Evolutionary conservation across 2,888 invertebrate genomes (phyloP).

Genomic region (Rosalia funebris): DNA sequence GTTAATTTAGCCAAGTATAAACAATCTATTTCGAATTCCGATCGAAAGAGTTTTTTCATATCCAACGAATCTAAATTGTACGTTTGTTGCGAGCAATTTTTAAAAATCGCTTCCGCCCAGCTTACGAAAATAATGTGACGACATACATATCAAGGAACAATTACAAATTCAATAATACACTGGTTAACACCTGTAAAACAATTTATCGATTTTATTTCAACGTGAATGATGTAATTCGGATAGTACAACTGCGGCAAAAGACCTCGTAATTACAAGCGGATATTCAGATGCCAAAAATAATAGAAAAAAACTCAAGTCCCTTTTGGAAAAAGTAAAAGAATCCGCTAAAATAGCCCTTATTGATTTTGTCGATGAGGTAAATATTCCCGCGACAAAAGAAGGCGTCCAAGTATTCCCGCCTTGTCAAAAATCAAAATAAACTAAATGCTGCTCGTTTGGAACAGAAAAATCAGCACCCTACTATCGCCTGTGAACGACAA

Average conservation of each 20-base stretch:
- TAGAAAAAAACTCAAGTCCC: constrained; percentile 22
- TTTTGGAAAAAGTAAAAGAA: constrained; percentile 29
- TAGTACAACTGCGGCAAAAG: constrained; percentile 26
- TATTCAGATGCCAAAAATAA: constrained; percentile 31
- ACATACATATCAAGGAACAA: constrained; percentile 1
- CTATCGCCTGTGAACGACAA: not conserved
- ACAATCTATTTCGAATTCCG: too few relatives aligned
- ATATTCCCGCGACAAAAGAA: constrained; percentile 49
- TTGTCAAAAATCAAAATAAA: constrained; percentile 54
- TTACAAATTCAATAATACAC: constrained; percentile 18
- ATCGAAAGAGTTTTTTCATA: too few relatives aligned
- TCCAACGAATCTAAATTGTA: too few relatives aligned
- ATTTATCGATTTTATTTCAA: constrained; percentile 37
- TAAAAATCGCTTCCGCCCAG: too few relatives aligned
- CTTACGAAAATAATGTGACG: too few relatives aligned
- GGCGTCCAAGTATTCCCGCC: constrained; percentile 59
- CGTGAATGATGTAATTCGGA: constrained; percentile 36
- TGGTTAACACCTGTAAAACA: constrained; percentile 35
- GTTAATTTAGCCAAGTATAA: too few relatives aligned
- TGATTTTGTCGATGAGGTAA: constrained; percentile 48
- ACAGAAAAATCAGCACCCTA: not conserved
- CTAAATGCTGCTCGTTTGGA: constrained; percentile 12
- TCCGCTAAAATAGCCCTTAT: constrained; percentile 50
- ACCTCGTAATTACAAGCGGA: constrained; percentile 21
- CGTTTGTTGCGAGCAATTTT: too few relatives aligned